A percentile compares a stretch with the other conserved stretches of the same genome.
Conservation (phyloP, 2,888 invertebrate genomes). For the Latrodectus hesperus region DNA sequence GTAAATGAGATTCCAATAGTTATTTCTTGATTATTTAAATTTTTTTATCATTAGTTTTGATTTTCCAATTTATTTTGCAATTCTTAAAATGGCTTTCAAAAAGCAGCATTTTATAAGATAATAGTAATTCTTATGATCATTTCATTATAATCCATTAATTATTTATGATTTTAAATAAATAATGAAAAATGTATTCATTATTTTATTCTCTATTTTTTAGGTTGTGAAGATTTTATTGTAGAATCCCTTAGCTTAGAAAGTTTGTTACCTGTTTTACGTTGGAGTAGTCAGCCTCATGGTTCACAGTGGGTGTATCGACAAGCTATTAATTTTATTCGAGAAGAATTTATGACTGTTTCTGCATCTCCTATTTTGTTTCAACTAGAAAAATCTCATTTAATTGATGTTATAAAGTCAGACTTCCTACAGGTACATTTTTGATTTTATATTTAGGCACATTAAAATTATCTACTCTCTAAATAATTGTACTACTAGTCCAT, state of each 20-base stretch:
- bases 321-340: conserved; percentile 91
- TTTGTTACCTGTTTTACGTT: conserved; percentile 85
- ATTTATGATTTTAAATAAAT: no score
- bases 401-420: conserved; percentile 85
- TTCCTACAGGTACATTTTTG: conserved; percentile 78
- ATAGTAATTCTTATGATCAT: no score
- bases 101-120: no score
- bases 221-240: conserved; percentile 95
- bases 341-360: conserved; percentile 89
- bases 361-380: conserved; percentile 84
- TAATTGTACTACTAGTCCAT: neutral
- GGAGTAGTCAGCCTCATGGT: conserved; percentile 93
- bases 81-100: no score
- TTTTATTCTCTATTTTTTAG: conserved; percentile 71
- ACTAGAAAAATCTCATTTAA: conserved; percentile 84
- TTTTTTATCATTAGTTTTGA: no score
- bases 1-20: no score
- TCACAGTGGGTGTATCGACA: conserved; percentile 93
- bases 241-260: conserved; percentile 90
- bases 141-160: no score
- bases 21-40: no score
- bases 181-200: no score
- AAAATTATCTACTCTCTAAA: neutral
- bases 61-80: no score
- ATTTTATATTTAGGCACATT: neutral